Evolutionary conservation across 2,113 vertebrate genomes (phyloP).

Genomic region (Calonectris borealis): DNA sequence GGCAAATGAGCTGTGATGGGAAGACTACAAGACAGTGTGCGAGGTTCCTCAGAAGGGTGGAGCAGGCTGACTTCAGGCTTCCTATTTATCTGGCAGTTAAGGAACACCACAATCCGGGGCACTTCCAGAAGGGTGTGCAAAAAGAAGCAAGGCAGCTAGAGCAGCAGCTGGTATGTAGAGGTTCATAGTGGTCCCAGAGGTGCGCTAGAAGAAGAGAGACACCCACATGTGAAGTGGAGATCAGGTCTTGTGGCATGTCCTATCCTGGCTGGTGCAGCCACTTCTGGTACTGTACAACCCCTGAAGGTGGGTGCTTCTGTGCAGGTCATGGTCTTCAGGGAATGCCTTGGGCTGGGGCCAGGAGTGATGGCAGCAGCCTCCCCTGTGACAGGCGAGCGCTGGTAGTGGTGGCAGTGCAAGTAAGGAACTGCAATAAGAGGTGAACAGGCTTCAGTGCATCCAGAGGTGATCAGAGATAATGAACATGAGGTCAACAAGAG

Average conservation of each 20-base stretch:
- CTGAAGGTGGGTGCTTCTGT: neutral
- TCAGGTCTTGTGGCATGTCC: neutral
- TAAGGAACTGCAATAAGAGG: neutral
- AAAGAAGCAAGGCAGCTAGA: neutral
- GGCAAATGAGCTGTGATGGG: neutral
- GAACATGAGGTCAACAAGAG: neutral
- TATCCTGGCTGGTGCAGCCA: neutral
- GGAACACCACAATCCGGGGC: neutral
- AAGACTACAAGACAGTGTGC: neutral
- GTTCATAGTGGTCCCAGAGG: neutral
- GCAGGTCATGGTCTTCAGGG: neutral
- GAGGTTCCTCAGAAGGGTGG: neutral
- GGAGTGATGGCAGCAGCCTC: neutral
- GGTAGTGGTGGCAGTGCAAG: neutral
- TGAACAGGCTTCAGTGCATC: neutral
- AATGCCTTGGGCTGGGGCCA: neutral
- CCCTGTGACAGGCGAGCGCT: neutral
- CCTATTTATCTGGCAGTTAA: neutral
- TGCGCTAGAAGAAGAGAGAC: neutral
- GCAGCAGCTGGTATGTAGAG: accelerated
- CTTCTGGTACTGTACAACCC: neutral
- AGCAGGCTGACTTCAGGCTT: neutral
- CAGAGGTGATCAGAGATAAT: neutral
- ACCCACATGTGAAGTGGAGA: accelerated
- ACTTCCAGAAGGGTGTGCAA: neutral